These are phyloP conservation scores for Rhingia rostrata DNA, from an alignment of 2,888 invertebrate genomes.

Conservation along the genomic window DNA sequence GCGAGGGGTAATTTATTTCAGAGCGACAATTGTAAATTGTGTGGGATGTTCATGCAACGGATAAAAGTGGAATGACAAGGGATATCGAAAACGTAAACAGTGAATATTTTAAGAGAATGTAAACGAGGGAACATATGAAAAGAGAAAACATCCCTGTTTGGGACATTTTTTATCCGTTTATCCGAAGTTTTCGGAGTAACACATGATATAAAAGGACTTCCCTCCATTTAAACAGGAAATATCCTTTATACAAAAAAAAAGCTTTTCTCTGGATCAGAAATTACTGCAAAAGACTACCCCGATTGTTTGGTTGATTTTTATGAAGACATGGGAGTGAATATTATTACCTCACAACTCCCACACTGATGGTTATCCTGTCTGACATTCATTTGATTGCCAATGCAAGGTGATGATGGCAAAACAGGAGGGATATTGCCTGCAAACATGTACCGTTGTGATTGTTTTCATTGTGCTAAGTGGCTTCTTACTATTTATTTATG, in stretches of 20 bases:
- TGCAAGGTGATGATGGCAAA: slow-evolving; percentile 41
- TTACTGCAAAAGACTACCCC: not conserved
- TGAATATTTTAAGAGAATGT: too few relatives aligned
- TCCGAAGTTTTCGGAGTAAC: slow-evolving; percentile 46
- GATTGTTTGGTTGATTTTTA: not conserved
- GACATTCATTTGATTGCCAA: slow-evolving; percentile 56
- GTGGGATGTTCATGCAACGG: too few relatives aligned
- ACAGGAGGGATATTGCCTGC: not conserved
- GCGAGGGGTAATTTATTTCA: too few relatives aligned
- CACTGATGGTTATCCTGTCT: slow-evolving; percentile 45
- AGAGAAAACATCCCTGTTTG: not conserved
- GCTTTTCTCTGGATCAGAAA: slow-evolving; percentile 14
- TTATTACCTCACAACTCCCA: slow-evolving; percentile 16
- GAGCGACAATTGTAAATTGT: too few relatives aligned
- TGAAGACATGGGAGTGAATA: not conserved
- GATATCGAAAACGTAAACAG: too few relatives aligned
- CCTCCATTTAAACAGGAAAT: too few relatives aligned
- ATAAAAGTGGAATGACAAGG: too few relatives aligned
- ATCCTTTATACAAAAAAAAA: not conserved
- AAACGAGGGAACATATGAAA: not conserved
- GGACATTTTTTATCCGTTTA: slow-evolving; percentile 29
- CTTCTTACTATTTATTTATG: slow-evolving; percentile 56
- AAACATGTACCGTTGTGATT: slow-evolving; percentile 44
- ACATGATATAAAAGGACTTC: not conserved
- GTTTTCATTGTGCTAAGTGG: slow-evolving; percentile 55